These are phyloP conservation scores for Hyphantria cunea DNA, from an alignment of 1,140 invertebrate species.

Conservation along the genomic window DNA sequence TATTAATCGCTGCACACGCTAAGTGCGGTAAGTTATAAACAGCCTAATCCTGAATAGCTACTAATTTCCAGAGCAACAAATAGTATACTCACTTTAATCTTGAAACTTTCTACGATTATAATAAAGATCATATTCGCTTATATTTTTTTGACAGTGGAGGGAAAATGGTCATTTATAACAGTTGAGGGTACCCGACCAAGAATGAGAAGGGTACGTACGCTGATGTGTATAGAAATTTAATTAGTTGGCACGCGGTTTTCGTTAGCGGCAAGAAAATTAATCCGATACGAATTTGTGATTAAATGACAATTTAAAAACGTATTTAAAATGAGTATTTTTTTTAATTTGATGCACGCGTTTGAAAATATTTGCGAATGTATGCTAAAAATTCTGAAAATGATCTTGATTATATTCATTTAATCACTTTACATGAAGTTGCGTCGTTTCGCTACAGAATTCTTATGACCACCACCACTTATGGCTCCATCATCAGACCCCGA, in stretches of 20 bases:
- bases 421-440: too few relatives aligned
- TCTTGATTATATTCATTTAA: too few relatives aligned
- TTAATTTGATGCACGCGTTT: too few relatives aligned
- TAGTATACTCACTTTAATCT: constrained; percentile 5
- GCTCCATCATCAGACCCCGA: too few relatives aligned
- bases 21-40: constrained; percentile 15
- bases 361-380: too few relatives aligned
- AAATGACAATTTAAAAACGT: background rate
- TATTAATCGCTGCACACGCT: constrained; percentile 2
- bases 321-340: too few relatives aligned
- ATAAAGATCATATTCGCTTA: constrained; percentile 19
- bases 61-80: constrained; percentile 21
- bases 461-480: too few relatives aligned
- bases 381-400: too few relatives aligned
- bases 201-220: constrained; percentile 22
- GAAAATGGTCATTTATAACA: constrained; percentile 31
- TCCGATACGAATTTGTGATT: constrained; percentile 9
- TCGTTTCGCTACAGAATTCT: too few relatives aligned
- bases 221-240: constrained; percentile 27
- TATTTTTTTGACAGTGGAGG: constrained; percentile 4
- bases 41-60: constrained; percentile 1
- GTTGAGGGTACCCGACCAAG: constrained; percentile 26
- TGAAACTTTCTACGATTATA: constrained; percentile 7
- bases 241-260: constrained; percentile 14
- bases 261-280: constrained; percentile 15